These are phyloP conservation scores for Centruroides sculpturatus DNA, from an alignment of 1,140 invertebrate genomes.

Conservation along the genomic window DNA sequence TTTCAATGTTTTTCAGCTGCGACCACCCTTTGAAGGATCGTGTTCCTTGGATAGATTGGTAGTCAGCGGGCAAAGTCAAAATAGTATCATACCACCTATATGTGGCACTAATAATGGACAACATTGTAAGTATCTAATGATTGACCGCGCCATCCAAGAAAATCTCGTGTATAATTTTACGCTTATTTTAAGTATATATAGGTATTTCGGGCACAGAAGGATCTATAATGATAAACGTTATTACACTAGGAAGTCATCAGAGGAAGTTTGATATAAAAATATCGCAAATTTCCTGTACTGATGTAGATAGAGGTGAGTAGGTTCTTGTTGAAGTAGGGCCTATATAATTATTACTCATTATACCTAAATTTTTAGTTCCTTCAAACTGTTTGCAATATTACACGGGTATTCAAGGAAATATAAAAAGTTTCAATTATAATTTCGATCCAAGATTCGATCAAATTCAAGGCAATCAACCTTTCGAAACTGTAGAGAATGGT, in stretches of 20 bases:
- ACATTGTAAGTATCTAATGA: constrained; percentile 48
- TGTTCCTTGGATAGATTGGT: constrained; percentile 53
- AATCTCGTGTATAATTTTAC: too few relatives aligned
- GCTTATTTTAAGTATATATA: too few relatives aligned
- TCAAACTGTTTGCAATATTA: constrained; percentile 53
- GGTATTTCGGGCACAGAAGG: too few relatives aligned
- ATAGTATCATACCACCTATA: constrained; percentile 50
- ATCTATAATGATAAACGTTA: too few relatives aligned
- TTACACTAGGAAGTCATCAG: too few relatives aligned
- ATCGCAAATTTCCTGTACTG: too few relatives aligned
- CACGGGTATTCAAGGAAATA: constrained; percentile 37
- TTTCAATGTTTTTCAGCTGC: constrained; percentile 52
- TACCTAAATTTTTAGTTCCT: constrained; percentile 31
- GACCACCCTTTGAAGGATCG: constrained; percentile 52
- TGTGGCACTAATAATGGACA: constrained; percentile 68
- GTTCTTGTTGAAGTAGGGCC: too few relatives aligned
- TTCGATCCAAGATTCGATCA: neutral
- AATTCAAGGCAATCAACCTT: neutral
- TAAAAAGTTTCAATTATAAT: constrained; percentile 48
- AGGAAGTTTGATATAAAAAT: too few relatives aligned
- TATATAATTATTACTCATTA: too few relatives aligned
- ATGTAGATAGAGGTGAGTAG: too few relatives aligned
- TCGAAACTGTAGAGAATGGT: neutral
- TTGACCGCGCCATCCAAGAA: too few relatives aligned
- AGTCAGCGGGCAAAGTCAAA: constrained; percentile 45